These are phyloP conservation scores for Hoplodrina blanda DNA, from an alignment of 2,888 invertebrate species.

Conservation along the genomic window DNA sequence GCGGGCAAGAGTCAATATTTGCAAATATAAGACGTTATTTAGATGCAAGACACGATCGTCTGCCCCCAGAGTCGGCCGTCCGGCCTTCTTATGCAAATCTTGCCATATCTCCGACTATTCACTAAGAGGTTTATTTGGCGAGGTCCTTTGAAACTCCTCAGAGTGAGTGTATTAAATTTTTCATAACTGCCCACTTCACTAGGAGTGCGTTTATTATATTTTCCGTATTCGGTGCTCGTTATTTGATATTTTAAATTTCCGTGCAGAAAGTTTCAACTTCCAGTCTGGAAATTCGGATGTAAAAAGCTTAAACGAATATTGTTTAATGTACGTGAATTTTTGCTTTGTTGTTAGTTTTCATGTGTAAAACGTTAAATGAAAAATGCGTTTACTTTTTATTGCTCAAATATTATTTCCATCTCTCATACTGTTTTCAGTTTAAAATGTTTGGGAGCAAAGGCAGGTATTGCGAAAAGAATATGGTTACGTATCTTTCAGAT, in stretches of 20 bases:
- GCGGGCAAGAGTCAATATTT: constrained; percentile 88
- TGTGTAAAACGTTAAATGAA: constrained; percentile 19
- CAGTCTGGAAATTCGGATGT: constrained; percentile 31
- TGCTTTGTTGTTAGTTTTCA: constrained; percentile 35
- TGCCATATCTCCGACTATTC: constrained; percentile 84
- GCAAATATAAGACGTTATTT: constrained; percentile 90
- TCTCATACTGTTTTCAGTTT: constrained; percentile 35
- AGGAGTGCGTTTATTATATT: constrained; percentile 74
- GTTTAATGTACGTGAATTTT: constrained; percentile 37
- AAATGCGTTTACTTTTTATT: constrained; percentile 25
- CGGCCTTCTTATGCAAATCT: constrained; percentile 87
- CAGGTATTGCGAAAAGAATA: constrained; percentile 59
- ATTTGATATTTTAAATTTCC: constrained; percentile 63
- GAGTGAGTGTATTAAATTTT: constrained; percentile 86
- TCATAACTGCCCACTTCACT: constrained; percentile 83
- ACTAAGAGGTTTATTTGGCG: constrained; percentile 86
- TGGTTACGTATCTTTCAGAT: constrained; percentile 67
- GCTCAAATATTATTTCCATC: constrained; percentile 25
- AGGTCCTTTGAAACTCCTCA: constrained; percentile 79
- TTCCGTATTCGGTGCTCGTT: constrained; percentile 61
- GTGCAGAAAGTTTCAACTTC: constrained; percentile 52
- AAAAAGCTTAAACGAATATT: constrained; percentile 39
- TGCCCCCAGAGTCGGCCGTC: constrained; percentile 78
- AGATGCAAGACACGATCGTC: constrained; percentile 88
- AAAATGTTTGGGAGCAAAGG: constrained; percentile 44